Evolutionary conservation across 2,113 vertebrate genomes (phyloP), one percentile per base, ranked within the genome.

Genomic region (Eulemur rufifrons): DNA sequence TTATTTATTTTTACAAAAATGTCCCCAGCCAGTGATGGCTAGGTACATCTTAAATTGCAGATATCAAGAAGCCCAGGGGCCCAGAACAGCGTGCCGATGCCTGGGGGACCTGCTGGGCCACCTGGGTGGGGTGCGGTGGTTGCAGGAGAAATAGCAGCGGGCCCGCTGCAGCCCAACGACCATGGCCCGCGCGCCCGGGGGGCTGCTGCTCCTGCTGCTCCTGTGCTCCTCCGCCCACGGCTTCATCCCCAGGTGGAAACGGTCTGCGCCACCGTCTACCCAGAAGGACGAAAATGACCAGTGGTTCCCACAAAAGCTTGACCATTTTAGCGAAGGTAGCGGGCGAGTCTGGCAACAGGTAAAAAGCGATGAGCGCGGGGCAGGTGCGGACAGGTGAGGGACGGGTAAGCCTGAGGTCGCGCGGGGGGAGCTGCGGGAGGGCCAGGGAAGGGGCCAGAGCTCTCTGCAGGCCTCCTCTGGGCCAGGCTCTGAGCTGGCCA

Each of bases 261-360:
- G 2, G 4, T 21, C 78, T 12, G 5, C 52, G 61, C 59, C 42
- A 20, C n/a, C 5, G 0, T 29, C 42, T 18, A 29, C 68, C 11
- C 63, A 74, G 6, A 74, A 68, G 8, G 90, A 37, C 1, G 2
- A 13, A 50, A 52, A 98, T 42, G 98, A 98, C 68, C 97, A 93
- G 37, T 98, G 98, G 98, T 98, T 99, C 92, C 88, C 54, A 29
- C 98, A 98, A 92, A 98, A 97, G 89, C 96, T 98, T 80, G 98
- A 98, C 78, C 98, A 98, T 92, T 99, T 99, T 86, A 98, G 95
- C 63, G 98, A 97, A 5, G 98, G 98, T 11, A 98, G 98, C 8
- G 87, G 17, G 80, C 95, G 98, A 96, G 94, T 96, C 39, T 99
- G 98, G 98, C 98, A 98, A 73, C 98, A 99, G 96, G 98, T 98